Conservation (phyloP, 64 coral and sea anemone genomes). For the Stylophora pistillata region DNA sequence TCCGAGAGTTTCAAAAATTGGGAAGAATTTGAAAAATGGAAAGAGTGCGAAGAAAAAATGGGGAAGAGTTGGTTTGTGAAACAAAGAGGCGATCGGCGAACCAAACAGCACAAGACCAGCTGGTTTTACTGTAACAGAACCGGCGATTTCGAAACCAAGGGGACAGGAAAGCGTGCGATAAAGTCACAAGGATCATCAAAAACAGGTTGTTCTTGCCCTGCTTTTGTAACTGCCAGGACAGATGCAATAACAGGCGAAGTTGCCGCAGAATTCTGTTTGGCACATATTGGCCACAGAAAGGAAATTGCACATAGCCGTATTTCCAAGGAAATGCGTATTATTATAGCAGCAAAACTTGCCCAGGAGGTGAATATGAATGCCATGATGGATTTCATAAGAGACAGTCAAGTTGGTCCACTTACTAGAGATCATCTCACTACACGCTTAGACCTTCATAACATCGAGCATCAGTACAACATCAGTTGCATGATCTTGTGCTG, state of each 20-base stretch:
- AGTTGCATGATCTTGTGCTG: too few species aligned
- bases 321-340: slow-evolving; percentile 36
- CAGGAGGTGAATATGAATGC: slow-evolving; percentile 13
- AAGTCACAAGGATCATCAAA: slow-evolving; percentile 15
- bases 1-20: not conserved
- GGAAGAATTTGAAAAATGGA: slow-evolving; percentile 2
- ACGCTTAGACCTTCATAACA: not conserved
- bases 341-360: slow-evolving; percentile 5
- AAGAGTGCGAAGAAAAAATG: slow-evolving; percentile 13
- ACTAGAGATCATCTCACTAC: slow-evolving; percentile 13
- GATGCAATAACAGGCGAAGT: slow-evolving; percentile 6
- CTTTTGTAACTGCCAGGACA: slow-evolving; percentile 7
- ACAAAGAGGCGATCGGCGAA: not conserved
- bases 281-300: slow-evolving; percentile 26
- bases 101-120: not conserved
- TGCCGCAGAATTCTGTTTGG: slow-evolving; percentile 15
- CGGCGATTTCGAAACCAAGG: not conserved
- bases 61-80: slow-evolving; percentile 37
- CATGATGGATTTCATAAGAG: slow-evolving; percentile 3
- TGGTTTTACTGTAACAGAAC: slow-evolving; percentile 32
- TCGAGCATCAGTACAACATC: slow-evolving; percentile 28
- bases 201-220: slow-evolving; percentile 42
- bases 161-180: not conserved
- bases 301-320: not conserved
- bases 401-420: slow-evolving; percentile 8